Conservation (phyloP, 2,797 vertebrate genomes). For the Masticophis lateralis region DNA sequence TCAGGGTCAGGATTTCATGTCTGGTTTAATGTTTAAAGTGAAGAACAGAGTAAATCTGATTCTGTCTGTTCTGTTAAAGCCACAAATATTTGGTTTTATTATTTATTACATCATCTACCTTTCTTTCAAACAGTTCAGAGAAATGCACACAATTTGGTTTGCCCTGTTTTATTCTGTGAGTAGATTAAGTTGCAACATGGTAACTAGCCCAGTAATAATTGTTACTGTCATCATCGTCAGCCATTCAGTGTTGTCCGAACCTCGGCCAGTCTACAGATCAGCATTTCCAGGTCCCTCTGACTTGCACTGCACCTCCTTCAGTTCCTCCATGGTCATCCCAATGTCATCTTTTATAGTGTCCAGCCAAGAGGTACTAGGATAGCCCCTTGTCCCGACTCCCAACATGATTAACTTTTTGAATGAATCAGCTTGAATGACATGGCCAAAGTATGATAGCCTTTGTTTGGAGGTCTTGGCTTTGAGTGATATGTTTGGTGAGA, state of each 20-base stretch:
- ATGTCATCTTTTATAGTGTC: not conserved
- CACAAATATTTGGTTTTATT: not conserved
- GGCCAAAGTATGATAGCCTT: not conserved
- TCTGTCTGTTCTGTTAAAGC: not conserved
- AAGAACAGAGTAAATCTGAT: not conserved
- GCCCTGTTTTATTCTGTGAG: not conserved
- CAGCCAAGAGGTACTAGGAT: not conserved
- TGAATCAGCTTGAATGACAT: not conserved
- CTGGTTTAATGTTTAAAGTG: not conserved
- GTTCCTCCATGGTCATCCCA: not conserved
- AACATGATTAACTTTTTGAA: not conserved
- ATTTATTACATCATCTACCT: not conserved
- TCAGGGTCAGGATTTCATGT: not conserved
- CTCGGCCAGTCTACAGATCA: not conserved
- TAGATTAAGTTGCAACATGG: not conserved
- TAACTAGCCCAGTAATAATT: not conserved
- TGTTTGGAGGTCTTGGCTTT: not conserved
- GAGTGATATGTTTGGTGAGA: not conserved
- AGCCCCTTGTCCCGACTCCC: not conserved
- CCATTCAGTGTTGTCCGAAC: not conserved
- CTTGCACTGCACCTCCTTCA: not conserved
- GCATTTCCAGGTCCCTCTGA: not conserved
- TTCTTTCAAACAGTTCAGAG: not conserved
- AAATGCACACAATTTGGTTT: too few relatives aligned
- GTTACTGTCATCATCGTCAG: not conserved